These are phyloP conservation scores for Nothoprocta pentlandii DNA, from an alignment of 2,113 vertebrate species.

Conservation along the genomic window DNA sequence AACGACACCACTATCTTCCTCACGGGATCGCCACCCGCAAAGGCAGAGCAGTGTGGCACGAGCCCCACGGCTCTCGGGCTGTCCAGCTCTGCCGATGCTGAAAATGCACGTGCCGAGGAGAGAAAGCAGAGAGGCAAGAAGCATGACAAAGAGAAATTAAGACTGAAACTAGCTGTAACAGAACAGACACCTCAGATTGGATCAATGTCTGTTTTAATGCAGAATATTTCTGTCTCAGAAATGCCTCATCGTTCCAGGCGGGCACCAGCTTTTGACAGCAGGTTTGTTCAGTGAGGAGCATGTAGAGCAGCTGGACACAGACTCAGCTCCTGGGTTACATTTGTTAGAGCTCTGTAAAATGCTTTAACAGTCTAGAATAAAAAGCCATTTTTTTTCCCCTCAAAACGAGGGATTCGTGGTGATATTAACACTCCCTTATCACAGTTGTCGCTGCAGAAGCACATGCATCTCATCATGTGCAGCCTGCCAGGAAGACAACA, in stretches of 20 bases:
- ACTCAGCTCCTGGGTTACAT: neutral
- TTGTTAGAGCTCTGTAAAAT: neutral
- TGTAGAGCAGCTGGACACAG: neutral
- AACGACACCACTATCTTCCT: neutral
- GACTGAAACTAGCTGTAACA: neutral
- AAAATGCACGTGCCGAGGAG: neutral
- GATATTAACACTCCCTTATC: constrained; percentile 42
- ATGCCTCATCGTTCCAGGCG: rapidly evolving
- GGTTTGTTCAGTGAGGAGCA: neutral
- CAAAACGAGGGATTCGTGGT: neutral
- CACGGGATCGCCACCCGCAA: neutral
- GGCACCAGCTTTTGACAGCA: neutral
- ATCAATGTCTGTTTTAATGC: neutral
- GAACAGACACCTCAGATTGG: neutral
- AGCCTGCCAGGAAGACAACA: neutral
- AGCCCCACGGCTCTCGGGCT: rapidly evolving
- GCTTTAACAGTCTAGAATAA: neutral
- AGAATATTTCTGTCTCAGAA: neutral
- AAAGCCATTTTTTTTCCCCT: constrained; percentile 18
- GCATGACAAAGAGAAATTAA: neutral
- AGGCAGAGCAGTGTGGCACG: neutral
- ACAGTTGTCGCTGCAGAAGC: constrained; percentile 15
- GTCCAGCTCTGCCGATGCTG: neutral
- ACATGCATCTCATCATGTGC: constrained; percentile 49
- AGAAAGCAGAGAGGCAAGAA: neutral